Percentiles rank a stretch among this genome's conserved stretches.
Evolutionary conservation across 2,797 vertebrate genomes (phyloP).

Genomic region (Remorina albescens): DNA sequence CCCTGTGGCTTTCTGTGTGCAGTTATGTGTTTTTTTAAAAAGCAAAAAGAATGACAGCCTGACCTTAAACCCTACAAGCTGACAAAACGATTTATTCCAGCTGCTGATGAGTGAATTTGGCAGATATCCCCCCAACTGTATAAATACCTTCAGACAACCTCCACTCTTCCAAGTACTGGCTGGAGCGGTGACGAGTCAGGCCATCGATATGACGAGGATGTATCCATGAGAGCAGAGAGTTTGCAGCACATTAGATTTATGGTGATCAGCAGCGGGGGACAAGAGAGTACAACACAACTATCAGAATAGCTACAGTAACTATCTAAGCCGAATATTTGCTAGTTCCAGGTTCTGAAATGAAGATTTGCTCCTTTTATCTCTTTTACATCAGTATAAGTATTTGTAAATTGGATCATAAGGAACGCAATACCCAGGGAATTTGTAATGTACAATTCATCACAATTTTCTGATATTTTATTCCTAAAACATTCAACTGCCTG

Average conservation of each 20-base stretch:
- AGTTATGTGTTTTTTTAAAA: slow-evolving; percentile 29
- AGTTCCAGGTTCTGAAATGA: neutral
- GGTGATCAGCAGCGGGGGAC: slow-evolving; percentile 28
- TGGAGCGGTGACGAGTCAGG: slow-evolving; percentile 19
- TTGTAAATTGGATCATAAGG: too few relatives aligned
- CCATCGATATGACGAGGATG: slow-evolving; percentile 31
- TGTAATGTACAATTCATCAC: too few relatives aligned
- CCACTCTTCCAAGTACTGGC: slow-evolving; percentile 26
- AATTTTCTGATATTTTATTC: too few relatives aligned
- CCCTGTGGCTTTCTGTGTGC: slow-evolving; percentile 41
- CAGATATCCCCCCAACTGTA: slow-evolving; percentile 46
- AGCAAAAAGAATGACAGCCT: slow-evolving; percentile 44
- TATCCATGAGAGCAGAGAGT: neutral
- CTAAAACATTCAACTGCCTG: too few relatives aligned
- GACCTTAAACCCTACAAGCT: slow-evolving; percentile 59
- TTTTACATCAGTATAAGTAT: neutral
- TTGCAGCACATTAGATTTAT: slow-evolving; percentile 14
- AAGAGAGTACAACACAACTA: too few relatives aligned
- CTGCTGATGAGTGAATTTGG: slow-evolving; percentile 59
- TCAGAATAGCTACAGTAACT: neutral
- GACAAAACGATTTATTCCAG: slow-evolving; percentile 61
- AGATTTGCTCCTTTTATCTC: too few relatives aligned
- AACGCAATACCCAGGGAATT: too few relatives aligned
- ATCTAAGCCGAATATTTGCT: neutral
- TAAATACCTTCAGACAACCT: slow-evolving; percentile 69